Base-by-base conservation (phyloP, 2,797 vertebrate genomes). In the Rhadinocentrus ornatus region DNA sequence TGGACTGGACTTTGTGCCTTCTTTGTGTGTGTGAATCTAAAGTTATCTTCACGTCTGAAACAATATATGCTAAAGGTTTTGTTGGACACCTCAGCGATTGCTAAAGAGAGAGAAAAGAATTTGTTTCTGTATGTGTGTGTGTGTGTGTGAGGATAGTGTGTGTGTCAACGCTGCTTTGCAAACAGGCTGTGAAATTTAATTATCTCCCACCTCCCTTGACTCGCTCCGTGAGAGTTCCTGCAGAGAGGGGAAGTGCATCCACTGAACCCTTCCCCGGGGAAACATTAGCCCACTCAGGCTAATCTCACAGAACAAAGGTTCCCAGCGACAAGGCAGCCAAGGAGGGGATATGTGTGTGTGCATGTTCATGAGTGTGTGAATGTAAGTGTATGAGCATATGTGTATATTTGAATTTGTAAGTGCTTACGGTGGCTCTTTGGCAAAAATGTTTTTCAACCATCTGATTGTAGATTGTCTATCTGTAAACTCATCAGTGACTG, bases 121-220 rank as follows among this genome's bases (percentile, higher is more conserved):
- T 52, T 78, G 27, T 65, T 39, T 71, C 59, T 62, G 46, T 70
- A 53, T 69, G 75, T 48, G 66, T 61, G 62, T 66, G 71, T 65
- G 59, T 62, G 31, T 67, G 66, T 63, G 62, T 52, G 70, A n/a
- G n/a, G n/a, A n/a, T n/a, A n/a, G 67, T 66, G 64, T 73, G 83
- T 82, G 77, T 81, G 75, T 84, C 76, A 83, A 83, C 31, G 53
- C 69, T 82, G 80, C 81, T 92, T 87, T 90, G 84, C 91, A 93
- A 93, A 93, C 94, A 93, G 92, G 91, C 94, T 94, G 94, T 94
- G 93, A 94, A 95, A 95, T 95, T 94, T 94, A 94, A 95, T 95
- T 95, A 94, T 94, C 93, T 93, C 90, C 92, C 86, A 87, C 92
- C 91, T 94, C 92, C 89, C 93, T 92, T 90, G 91, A 91, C 87